Base-by-base conservation (phyloP, 2,888 invertebrate genomes). In the Lacanobia wlatinum region DNA sequence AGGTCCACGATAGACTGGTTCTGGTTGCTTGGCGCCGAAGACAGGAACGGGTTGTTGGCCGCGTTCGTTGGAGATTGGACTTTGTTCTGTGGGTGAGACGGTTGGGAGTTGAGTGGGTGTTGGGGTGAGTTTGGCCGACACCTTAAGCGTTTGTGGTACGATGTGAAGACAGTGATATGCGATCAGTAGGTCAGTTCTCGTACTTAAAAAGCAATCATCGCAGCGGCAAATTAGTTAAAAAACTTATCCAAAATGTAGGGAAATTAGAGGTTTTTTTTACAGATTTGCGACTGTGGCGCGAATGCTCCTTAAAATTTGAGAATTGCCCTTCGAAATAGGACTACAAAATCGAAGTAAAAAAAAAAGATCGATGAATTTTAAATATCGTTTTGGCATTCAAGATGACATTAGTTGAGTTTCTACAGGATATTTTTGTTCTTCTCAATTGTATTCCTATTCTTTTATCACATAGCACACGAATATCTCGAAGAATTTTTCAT, bases 31-130 rank as follows among this genome's bases (percentile, higher is more conserved):
- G 97, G 97, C 40, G 98, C 97, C 18, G 97, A 97, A 86, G 98
- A 97, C 86, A 98, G 97, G 97, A 98, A 98, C 88, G 98, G 98
- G 96, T 98, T 99, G 95, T 98, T 98, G 63, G 97, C 97, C 38
- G 97, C 96, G 92, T 97, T 97, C 59, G 97, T 97, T 52, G 98
- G 98, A 80, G 98, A 98, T 85, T 98, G 98, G 78, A 98, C 97
- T 95, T 98, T 98, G 75, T 95, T 96, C 96, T 96, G 95, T 58
- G 86, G 40, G 10, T 0, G 18, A 68, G 40, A 78, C 14, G n/a
- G 12, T 3, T 23, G 9, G 18, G 2, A 38, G 38, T 67, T 74
- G 18, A 18, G 56, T 14, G 18, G 8, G 0, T 10, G n/a, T 46
- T 1, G 14, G 2, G 0, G 14, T 8, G 14, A 14, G 5, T 59